Conservation (phyloP, 2,797 vertebrate species). For the Sphaeramia orbicularis region DNA sequence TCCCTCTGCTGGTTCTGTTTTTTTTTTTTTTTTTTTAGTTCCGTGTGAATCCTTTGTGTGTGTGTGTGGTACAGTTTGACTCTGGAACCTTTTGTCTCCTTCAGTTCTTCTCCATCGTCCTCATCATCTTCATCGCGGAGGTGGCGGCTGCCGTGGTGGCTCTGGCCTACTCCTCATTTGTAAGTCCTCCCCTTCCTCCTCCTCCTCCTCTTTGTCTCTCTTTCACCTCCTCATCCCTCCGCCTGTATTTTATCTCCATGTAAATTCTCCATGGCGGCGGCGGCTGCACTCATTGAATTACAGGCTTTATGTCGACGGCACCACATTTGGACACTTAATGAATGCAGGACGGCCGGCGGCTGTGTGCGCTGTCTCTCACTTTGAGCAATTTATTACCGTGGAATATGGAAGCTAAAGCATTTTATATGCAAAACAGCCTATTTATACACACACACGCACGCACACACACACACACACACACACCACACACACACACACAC, state of each 20-base stretch:
- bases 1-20: too few relatives aligned
- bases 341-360: constrained; percentile 74
- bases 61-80: too few relatives aligned
- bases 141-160: constrained; percentile 87
- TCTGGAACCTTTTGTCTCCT: too few relatives aligned
- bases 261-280: constrained; percentile 77
- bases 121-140: constrained; percentile 92
- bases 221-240: constrained; percentile 44
- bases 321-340: constrained; percentile 82
- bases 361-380: constrained; percentile 69
- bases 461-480: constrained; percentile 25
- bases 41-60: too few relatives aligned
- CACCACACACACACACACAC: too few relatives aligned
- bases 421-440: constrained; percentile 87
- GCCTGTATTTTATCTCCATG: constrained; percentile 76
- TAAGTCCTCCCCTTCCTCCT: constrained; percentile 80
- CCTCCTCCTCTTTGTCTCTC: constrained; percentile 28
- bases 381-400: constrained; percentile 83
- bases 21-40: too few relatives aligned
- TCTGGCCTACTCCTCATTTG: constrained; percentile 88
- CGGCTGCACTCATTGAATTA: constrained; percentile 80
- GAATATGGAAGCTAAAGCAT: constrained; percentile 83
- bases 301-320: constrained; percentile 76
- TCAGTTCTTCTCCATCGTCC: constrained; percentile 92
- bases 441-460: constrained; percentile 61